A percentile compares a stretch with the other conserved stretches of the same genome.
Conservation (phyloP, 1,140 invertebrate genomes). For the Mya arenaria region DNA sequence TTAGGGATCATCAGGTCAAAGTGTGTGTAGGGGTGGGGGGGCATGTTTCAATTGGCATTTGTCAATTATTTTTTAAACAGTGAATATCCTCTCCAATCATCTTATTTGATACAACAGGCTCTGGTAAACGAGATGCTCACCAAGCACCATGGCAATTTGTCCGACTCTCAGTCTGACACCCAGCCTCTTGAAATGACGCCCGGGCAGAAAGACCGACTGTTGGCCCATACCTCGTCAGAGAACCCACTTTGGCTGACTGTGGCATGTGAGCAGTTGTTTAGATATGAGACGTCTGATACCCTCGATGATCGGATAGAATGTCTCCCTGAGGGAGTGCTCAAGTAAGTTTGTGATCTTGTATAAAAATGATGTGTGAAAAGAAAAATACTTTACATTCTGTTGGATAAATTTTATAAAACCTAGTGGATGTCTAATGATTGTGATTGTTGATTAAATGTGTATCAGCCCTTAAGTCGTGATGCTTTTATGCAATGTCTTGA, state of each 20-base stretch:
- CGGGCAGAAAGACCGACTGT: constrained; percentile 67
- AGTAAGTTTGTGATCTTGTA: constrained; percentile 74
- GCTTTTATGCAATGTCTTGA: no score
- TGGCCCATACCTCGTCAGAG: constrained; percentile 74
- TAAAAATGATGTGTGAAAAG: background rate
- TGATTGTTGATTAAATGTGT: no score
- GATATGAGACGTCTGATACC: constrained; percentile 61
- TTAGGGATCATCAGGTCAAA: no score
- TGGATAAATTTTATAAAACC: no score
- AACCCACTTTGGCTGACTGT: constrained; percentile 80
- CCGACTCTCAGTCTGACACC: constrained; percentile 20
- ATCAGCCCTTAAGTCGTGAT: no score
- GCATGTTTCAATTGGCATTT: no score
- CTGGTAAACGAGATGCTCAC: constrained; percentile 26
- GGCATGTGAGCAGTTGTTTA: constrained; percentile 79
- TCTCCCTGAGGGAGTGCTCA: constrained; percentile 72
- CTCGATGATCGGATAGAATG: constrained; percentile 70
- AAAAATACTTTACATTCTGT: background rate
- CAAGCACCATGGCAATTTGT: constrained; percentile 24
- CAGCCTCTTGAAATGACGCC: constrained; percentile 69
- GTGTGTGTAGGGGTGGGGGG: no score
- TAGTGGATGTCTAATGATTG: no score
- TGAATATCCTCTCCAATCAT: no score
- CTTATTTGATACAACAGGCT: no score
- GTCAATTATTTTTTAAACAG: no score